phyloP scores from a whole-genome alignment of 2,113 vertebrate genomes.

The Macrotus californicus region DNA sequence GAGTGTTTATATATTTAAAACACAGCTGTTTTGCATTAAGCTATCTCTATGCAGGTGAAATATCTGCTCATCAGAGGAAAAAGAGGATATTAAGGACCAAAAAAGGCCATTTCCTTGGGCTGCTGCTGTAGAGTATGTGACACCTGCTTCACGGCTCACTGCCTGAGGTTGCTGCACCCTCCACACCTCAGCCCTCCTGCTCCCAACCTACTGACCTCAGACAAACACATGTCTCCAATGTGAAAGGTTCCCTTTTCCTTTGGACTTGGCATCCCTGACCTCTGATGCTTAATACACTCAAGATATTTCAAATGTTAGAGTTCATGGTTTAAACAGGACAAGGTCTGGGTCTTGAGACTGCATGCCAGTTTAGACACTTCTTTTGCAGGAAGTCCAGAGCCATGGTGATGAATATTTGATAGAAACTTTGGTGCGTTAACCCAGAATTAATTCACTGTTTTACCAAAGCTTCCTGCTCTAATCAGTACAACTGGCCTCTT shows the following conservation, averaged over 20 bases:
- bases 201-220: not conserved
- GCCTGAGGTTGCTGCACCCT: not conserved
- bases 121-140: not conserved
- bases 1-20: constrained; percentile 55
- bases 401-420: constrained; percentile 24
- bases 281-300: not conserved
- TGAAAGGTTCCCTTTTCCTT: not conserved
- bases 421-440: not conserved
- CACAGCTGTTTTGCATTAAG: constrained; percentile 22
- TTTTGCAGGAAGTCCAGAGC: constrained; percentile 10
- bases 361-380: not conserved
- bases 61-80: constrained; percentile 33
- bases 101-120: not conserved
- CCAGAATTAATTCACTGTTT: not conserved
- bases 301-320: not conserved
- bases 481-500: not conserved
- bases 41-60: not conserved
- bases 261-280: not conserved
- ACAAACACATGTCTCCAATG: not conserved
- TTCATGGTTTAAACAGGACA: not conserved
- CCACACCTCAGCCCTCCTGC: not conserved
- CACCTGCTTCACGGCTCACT: not conserved
- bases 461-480: not conserved
- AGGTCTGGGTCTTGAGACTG: not conserved
- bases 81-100: not conserved